Percentiles rank a stretch among this genome's conserved stretches.
Evolutionary conservation across 2,888 invertebrate species (phyloP).

Genomic region (Anticlea derivata): DNA sequence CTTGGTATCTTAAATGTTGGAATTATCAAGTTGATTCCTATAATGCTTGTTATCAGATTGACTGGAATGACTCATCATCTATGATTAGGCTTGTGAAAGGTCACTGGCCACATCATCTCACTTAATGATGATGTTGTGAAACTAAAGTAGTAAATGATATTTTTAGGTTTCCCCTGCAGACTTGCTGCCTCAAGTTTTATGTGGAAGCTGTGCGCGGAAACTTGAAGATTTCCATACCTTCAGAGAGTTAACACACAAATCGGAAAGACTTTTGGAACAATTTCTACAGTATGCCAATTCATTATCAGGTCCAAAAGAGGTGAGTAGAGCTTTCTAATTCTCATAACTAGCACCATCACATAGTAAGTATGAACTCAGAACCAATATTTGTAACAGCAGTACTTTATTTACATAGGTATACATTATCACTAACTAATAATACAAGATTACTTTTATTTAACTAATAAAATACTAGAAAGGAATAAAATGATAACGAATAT

Average conservation of each 20-base stretch:
- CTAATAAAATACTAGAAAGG: slow-evolving; percentile 27
- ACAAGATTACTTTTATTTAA: slow-evolving; percentile 30
- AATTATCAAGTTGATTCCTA: slow-evolving; percentile 42
- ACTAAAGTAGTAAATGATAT: slow-evolving; percentile 53
- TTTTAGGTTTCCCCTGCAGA: slow-evolving; percentile 90
- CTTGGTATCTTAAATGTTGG: slow-evolving; percentile 40
- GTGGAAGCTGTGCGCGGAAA: slow-evolving; percentile 90
- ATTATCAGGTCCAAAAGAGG: slow-evolving; percentile 86
- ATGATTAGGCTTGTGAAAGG: slow-evolving; percentile 74
- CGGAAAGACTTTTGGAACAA: slow-evolving; percentile 89
- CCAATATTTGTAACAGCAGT: slow-evolving; percentile 25
- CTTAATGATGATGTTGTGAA: slow-evolving; percentile 59
- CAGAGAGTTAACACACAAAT: slow-evolving; percentile 89
- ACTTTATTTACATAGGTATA: slow-evolving; percentile 44
- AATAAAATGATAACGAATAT: slow-evolving; percentile 24
- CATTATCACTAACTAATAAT: slow-evolving; percentile 40
- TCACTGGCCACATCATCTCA: slow-evolving; percentile 74
- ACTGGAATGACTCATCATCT: slow-evolving; percentile 74
- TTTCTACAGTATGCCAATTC: slow-evolving; percentile 89
- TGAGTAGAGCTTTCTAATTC: slow-evolving; percentile 59
- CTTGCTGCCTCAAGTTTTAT: slow-evolving; percentile 90
- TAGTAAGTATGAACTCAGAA: slow-evolving; percentile 23
- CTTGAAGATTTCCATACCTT: slow-evolving; percentile 90
- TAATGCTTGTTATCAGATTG: slow-evolving; percentile 44
- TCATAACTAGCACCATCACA: not conserved